Base-by-base conservation (phyloP, 2,888 invertebrate species). In the Helicoverpa assulta region DNA sequence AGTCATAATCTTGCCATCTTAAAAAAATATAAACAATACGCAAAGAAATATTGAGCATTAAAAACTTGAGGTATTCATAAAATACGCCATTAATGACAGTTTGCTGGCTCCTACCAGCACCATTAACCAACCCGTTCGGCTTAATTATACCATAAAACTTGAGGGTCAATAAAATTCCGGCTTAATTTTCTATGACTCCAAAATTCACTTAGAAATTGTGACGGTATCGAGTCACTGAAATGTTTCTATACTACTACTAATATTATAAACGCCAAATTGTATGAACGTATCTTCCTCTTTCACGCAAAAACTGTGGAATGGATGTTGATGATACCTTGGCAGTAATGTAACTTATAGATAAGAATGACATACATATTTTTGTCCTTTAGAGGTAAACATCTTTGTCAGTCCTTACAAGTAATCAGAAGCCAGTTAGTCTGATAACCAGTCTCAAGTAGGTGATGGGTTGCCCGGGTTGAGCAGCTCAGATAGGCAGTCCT, bases 71-170 rank as follows among this genome's bases (percentile, higher is more conserved):
- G 33, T 5, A 64, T 26, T 54, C 63, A 67, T 78, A 73, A 81
- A 80, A 62, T 57, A 40, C 43, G 37, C 37, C 70, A 71, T 78
- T 80, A 61, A 78, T 78, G 78, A 67, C 67, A 60, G 70, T 75
- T 81, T 75, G 55, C 66, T 68, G 71, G 81, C 71, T 70, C 63
- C 81, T 71, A 73, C 68, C 73, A 67, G 70, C 56, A 55, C 64
- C 78, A 73, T 81, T 83, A 75, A 62, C 78, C 62, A 70, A 75
- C 60, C 72, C 72, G 70, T 73, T 83, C 56, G 21, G 69, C 59
- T 71, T 81, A 82, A 82, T 82, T 78, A 83, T 76, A 63, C 55
- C 66, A 76, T 82, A 83, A 82, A 82, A 80, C 69, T 78, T 83
- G 63, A 82, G 78, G 53, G 78, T 83, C 78, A 83, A 78, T 82